phyloP scores from a whole-genome alignment of 2,113 vertebrate genomes.

The Phylloscopus trochilus region DNA sequence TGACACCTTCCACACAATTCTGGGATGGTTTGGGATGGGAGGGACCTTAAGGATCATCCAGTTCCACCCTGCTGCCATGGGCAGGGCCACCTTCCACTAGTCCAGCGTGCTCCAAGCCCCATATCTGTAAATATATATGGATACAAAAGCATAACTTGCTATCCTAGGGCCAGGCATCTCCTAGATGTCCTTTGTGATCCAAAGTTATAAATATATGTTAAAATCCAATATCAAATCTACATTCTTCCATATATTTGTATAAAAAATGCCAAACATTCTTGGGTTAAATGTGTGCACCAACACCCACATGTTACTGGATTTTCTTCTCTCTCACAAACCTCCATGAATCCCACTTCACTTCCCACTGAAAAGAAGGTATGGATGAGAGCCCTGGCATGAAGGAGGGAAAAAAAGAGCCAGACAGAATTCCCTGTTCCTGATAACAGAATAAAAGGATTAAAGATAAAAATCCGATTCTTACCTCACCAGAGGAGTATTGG shows the following conservation, averaged over 20 bases:
- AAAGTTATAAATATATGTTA: background rate
- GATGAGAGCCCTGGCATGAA: background rate
- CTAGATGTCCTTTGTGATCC: background rate
- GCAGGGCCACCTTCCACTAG: background rate
- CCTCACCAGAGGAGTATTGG: fast-evolving
- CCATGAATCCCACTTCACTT: background rate
- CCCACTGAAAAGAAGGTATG: background rate
- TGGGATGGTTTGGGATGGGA: background rate
- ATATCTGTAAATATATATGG: background rate
- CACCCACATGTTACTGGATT: background rate
- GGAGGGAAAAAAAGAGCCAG: background rate
- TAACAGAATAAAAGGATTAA: background rate
- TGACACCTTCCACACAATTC: background rate
- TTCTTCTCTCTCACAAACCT: background rate
- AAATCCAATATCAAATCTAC: background rate
- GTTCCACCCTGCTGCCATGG: background rate
- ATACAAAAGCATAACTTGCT: background rate
- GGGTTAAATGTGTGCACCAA: background rate
- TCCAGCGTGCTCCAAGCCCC: background rate
- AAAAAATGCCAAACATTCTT: background rate
- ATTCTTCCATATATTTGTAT: background rate
- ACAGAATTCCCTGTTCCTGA: background rate
- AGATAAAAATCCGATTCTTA: background rate
- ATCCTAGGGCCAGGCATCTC: background rate
- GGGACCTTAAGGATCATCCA: background rate